phyloP scores from a whole-genome alignment of 2,888 invertebrate species.

The Phyllotreta cruciferae region DNA sequence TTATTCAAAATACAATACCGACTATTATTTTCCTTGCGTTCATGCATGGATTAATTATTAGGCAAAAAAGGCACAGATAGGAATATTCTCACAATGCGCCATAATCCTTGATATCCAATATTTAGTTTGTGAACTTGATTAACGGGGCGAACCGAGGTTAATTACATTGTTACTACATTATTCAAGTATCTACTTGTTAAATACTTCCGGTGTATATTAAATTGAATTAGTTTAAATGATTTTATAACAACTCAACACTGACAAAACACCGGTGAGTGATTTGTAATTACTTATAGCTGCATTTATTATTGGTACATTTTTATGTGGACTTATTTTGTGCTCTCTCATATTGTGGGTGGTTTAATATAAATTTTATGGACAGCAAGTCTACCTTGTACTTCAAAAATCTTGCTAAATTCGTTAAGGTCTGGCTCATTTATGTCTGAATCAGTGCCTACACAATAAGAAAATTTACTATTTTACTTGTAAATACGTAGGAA shows the following conservation, averaged over 20 bases:
- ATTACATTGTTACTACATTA: conserved; percentile 5
- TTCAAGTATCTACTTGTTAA: not conserved
- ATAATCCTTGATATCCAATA: conserved; percentile 9
- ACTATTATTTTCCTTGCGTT: conserved; percentile 16
- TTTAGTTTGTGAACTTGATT: not conserved
- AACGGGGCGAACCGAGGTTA: conserved; percentile 6
- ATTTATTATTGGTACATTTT: no score
- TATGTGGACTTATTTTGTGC: no score
- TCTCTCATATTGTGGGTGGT: no score
- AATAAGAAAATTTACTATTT: no score
- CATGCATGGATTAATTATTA: conserved; percentile 19
- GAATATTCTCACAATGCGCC: conserved; percentile 2
- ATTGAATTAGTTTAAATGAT: conserved; percentile 4
- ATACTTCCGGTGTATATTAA: not conserved
- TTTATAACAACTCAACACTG: not conserved
- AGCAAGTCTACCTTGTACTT: no score
- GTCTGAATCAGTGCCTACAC: no score
- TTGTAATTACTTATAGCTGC: no score
- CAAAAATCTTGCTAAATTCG: no score
- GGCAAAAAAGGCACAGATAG: conserved; percentile 3
- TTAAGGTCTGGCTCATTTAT: no score
- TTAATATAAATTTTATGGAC: no score
- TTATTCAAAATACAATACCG: conserved; percentile 32
- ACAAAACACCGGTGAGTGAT: no score
- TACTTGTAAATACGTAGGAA: no score